phyloP scores from a whole-genome alignment of 2,797 vertebrate genomes.

The Anabacerthia variegaticeps region DNA sequence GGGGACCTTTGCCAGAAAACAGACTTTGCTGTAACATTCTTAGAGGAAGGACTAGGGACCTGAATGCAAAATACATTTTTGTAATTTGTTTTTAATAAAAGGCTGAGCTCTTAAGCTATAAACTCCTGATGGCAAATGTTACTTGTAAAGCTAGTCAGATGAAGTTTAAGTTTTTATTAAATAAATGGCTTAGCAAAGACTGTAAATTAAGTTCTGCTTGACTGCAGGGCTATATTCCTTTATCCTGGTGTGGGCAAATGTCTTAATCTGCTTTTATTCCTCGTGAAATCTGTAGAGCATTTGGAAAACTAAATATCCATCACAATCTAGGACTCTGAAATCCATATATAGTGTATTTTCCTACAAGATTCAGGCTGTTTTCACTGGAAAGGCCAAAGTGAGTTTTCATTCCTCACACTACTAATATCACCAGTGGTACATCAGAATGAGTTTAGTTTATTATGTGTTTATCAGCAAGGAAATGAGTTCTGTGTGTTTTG shows the following conservation, averaged over 20 bases:
- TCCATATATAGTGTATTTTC: neutral
- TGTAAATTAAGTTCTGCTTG: neutral
- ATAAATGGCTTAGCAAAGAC: neutral
- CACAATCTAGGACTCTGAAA: neutral
- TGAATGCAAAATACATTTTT: neutral
- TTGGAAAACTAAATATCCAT: neutral
- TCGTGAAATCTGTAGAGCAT: neutral
- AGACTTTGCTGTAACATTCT: neutral
- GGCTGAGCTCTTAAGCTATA: neutral
- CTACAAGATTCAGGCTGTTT: neutral
- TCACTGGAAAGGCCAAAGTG: neutral
- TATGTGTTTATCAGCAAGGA: neutral
- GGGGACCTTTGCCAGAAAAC: neutral
- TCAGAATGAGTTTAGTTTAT: neutral
- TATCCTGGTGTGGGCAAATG: neutral
- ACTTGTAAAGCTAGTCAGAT: neutral
- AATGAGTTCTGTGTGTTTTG: neutral
- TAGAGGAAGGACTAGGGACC: neutral
- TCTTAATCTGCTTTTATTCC: neutral
- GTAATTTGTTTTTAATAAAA: conserved; percentile 24
- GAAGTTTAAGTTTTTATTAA: conserved; percentile 13
- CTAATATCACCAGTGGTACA: neutral
- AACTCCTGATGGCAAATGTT: neutral
- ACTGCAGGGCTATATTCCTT: neutral
- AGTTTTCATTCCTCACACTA: neutral